Conservation (phyloP, 2,797 vertebrate species). For the Tachyglossus aculeatus region DNA sequence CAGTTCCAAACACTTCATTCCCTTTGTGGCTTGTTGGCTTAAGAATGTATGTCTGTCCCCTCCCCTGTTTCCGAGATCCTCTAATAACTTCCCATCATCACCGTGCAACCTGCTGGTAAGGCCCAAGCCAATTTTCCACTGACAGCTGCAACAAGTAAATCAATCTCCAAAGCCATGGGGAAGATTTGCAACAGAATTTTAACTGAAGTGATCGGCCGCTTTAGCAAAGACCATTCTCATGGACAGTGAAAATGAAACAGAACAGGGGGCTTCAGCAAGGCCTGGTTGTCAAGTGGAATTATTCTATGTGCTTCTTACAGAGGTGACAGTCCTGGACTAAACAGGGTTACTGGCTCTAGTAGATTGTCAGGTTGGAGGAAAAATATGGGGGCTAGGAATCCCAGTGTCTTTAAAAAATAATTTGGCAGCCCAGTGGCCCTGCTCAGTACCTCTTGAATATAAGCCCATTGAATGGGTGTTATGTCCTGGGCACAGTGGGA, state of each 20-base stretch:
- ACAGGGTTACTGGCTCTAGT: too few species aligned
- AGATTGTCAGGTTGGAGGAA: too few species aligned
- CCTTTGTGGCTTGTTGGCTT: background rate
- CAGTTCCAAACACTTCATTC: constrained; percentile 18
- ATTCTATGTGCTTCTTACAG: too few species aligned
- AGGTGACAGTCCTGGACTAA: too few species aligned
- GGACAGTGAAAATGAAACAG: background rate
- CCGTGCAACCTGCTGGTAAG: background rate
- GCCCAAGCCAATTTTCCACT: background rate
- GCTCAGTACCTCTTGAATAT: too few species aligned
- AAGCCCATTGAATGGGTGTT: too few species aligned
- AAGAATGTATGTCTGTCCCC: too few species aligned
- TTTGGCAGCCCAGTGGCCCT: too few species aligned
- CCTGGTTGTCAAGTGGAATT: background rate
- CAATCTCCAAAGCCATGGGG: background rate
- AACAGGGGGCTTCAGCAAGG: background rate
- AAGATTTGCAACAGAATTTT: background rate
- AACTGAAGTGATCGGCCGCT: too few species aligned
- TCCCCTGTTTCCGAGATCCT: background rate
- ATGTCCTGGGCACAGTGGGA: too few species aligned
- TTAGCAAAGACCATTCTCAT: rapidly evolving
- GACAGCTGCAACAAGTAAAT: background rate
- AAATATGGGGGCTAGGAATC: too few species aligned
- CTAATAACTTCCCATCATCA: background rate
- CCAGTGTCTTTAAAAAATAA: too few species aligned